These are phyloP conservation scores for Channa striata DNA, from an alignment of 2,797 vertebrate species.

Conservation along the genomic window DNA sequence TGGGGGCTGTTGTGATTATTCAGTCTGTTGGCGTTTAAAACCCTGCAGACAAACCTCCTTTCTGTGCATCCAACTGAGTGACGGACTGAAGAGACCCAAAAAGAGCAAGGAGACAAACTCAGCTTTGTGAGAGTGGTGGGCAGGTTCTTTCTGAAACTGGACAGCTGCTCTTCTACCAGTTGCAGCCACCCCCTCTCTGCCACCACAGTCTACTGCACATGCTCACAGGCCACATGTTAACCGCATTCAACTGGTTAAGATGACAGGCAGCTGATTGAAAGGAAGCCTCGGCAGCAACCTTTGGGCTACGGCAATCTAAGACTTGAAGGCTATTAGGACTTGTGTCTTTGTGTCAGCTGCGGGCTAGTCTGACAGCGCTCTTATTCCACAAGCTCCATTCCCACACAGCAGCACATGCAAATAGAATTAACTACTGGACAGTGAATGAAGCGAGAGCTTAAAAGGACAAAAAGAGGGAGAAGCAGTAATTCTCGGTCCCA, in stretches of 20 bases:
- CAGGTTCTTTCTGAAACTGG: constrained; percentile 64
- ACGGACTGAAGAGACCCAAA: constrained; percentile 30
- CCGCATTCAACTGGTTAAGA: constrained; percentile 48
- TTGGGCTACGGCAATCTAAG: not conserved
- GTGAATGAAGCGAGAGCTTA: constrained; percentile 61
- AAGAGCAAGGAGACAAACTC: constrained; percentile 66
- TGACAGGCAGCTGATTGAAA: constrained; percentile 53
- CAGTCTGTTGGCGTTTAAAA: constrained; percentile 68
- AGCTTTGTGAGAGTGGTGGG: constrained; percentile 78
- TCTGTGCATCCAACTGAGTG: constrained; percentile 61
- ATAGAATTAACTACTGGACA: constrained; percentile 68
- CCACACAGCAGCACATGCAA: constrained; percentile 53
- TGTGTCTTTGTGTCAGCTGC: constrained; percentile 53
- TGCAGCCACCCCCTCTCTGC: constrained; percentile 27
- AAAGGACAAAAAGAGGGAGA: constrained; percentile 45
- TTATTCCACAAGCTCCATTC: constrained; percentile 36
- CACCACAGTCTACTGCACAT: constrained; percentile 40
- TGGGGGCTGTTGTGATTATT: constrained; percentile 70
- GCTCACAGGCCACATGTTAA: constrained; percentile 46
- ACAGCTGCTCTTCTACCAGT: constrained; percentile 80
- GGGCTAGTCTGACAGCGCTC: constrained; percentile 64
- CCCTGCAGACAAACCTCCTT: constrained; percentile 74
- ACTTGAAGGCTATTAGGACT: constrained; percentile 33
- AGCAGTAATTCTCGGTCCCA: constrained; percentile 52
- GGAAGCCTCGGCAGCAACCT: constrained; percentile 40